Conservation (phyloP, 2,888 invertebrate genomes). For the Lasiommata megera region DNA sequence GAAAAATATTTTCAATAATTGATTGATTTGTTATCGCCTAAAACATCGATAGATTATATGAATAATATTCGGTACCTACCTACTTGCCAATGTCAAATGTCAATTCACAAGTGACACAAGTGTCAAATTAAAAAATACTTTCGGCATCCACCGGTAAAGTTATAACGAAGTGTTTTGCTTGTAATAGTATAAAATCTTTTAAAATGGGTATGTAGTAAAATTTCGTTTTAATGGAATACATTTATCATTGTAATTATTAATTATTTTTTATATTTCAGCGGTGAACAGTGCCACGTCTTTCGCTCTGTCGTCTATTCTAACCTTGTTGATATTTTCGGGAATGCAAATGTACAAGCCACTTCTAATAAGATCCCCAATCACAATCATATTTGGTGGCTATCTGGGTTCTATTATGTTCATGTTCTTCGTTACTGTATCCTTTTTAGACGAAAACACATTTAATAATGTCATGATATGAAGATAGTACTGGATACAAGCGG, state of each 20-base stretch:
- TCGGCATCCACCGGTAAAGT: neutral
- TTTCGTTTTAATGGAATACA: neutral
- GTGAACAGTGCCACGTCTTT: conserved; percentile 88
- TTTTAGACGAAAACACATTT: conserved; percentile 44
- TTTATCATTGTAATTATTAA: neutral
- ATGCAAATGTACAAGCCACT: conserved; percentile 95
- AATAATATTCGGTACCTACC: no score
- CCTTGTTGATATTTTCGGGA: conserved; percentile 92
- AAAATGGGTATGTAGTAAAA: conserved; percentile 9
- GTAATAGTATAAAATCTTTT: neutral
- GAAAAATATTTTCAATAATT: no score
- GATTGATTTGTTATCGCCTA: no score
- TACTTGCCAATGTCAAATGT: neutral
- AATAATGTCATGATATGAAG: no score
- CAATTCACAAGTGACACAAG: neutral
- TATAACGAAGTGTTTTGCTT: neutral
- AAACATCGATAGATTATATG: no score
- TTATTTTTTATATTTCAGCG: conserved; percentile 74
- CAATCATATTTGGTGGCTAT: conserved; percentile 94
- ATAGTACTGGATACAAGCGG: no score
- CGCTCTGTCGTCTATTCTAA: conserved; percentile 88
- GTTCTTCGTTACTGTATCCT: conserved; percentile 90
- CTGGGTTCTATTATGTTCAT: conserved; percentile 93
- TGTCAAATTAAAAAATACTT: neutral
- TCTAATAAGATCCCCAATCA: conserved; percentile 89